phyloP scores from a whole-genome alignment of 1,140 invertebrate genomes.

The Oppia nitens region DNA sequence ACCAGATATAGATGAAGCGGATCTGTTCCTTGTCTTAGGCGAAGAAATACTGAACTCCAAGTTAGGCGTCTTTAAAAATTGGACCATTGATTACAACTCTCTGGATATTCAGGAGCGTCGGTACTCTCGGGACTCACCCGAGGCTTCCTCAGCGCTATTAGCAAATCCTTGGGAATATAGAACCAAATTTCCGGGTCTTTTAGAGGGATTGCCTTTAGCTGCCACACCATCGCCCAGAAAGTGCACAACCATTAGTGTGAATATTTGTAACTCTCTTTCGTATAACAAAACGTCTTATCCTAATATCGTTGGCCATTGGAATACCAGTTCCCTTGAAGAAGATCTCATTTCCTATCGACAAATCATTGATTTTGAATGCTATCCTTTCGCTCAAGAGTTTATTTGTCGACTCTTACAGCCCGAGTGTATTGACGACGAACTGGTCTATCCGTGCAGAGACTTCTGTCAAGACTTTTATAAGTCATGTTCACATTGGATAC shows the following conservation, averaged over 20 bases:
- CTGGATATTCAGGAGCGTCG: conserved; percentile 19
- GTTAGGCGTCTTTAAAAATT: conserved; percentile 16
- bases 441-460: conserved; percentile 53
- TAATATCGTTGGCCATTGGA: conserved; percentile 48
- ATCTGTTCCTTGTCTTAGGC: conserved; percentile 37
- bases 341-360: conserved; percentile 63
- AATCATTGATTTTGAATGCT: conserved; percentile 70
- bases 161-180: conserved; percentile 18
- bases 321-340: conserved; percentile 45
- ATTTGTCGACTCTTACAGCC: conserved; percentile 68
- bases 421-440: conserved; percentile 40
- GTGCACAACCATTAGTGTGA: conserved; percentile 44
- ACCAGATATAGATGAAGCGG: conserved; percentile 33
- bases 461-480: conserved; percentile 68
- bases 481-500: conserved; percentile 55
- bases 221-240: conserved; percentile 38
- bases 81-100: conserved; percentile 20
- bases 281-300: conserved; percentile 69
- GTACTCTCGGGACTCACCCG: background rate
- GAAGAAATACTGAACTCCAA: conserved; percentile 31
- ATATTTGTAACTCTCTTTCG: conserved; percentile 47
- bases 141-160: background rate
- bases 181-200: conserved; percentile 20
- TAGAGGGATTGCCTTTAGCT: conserved; percentile 32
- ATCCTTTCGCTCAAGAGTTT: conserved; percentile 61